Percentiles rank a stretch among this genome's conserved stretches.
Conservation (phyloP, 1,140 invertebrate genomes). For the Diabrotica virgifera region DNA sequence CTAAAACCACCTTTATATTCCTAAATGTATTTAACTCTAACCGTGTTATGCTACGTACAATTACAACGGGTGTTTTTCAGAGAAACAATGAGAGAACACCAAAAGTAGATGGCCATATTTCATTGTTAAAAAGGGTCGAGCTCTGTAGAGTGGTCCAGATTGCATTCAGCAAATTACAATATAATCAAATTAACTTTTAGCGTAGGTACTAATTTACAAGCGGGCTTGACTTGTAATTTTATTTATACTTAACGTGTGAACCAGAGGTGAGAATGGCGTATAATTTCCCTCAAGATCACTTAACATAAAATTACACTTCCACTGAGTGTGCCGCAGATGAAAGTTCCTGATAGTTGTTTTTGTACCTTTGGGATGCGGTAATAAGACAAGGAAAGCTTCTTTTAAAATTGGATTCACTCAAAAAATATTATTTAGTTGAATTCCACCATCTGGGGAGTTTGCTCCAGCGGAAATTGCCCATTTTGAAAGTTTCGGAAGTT, state of each 20-base stretch:
- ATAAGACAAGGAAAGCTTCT: slow-evolving; percentile 7
- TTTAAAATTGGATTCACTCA: background rate
- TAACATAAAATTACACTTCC: slow-evolving; percentile 36
- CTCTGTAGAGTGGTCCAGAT: slow-evolving; percentile 22
- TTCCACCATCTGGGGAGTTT: background rate
- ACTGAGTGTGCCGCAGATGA: slow-evolving; percentile 13
- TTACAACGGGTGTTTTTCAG: slow-evolving; percentile 12
- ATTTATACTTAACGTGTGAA: slow-evolving; percentile 33
- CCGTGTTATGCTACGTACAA: slow-evolving; percentile 6
- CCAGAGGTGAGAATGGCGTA: slow-evolving; percentile 24
- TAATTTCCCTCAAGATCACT: slow-evolving; percentile 38
- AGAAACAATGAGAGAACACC: slow-evolving; percentile 14
- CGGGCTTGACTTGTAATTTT: slow-evolving; percentile 27
- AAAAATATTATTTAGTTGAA: slow-evolving; percentile 4
- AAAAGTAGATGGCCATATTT: slow-evolving; percentile 22
- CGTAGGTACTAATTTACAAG: slow-evolving; percentile 27
- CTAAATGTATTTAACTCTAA: background rate
- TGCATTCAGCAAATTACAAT: slow-evolving; percentile 38
- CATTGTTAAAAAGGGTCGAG: slow-evolving; percentile 26
- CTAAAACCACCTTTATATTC: too few relatives aligned
- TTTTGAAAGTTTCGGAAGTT: too few relatives aligned
- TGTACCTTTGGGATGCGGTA: slow-evolving; percentile 3
- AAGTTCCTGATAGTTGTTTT: slow-evolving; percentile 18
- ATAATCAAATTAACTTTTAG: slow-evolving; percentile 39
- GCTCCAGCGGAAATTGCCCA: too few relatives aligned